Conservation (phyloP, 1,140 invertebrate species). For the Ceratina australensis region DNA sequence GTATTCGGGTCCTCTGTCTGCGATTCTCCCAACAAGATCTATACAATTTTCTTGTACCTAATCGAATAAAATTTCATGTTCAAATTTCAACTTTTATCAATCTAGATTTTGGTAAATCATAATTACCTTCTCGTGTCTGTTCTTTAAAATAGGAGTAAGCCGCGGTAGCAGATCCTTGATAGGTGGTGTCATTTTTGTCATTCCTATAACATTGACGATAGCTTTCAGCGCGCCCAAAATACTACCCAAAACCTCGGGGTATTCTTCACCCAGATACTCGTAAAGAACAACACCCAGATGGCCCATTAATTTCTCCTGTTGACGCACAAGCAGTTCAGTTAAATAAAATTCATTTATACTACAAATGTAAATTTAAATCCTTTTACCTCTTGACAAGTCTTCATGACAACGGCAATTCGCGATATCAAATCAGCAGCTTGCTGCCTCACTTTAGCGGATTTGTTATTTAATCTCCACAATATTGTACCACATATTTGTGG, state of each 20-base stretch:
- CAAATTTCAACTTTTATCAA: background rate
- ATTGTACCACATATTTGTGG: slow-evolving; percentile 99
- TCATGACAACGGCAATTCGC: slow-evolving; percentile 99
- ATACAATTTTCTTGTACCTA: slow-evolving; percentile 99
- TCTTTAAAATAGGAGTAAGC: slow-evolving; percentile 98
- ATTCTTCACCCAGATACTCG: slow-evolving; percentile 99
- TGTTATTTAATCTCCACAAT: slow-evolving; percentile 99
- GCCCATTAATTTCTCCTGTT: slow-evolving; percentile 98
- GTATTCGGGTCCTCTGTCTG: slow-evolving; percentile 99
- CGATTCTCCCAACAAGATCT: slow-evolving; percentile 98
- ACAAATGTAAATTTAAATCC: background rate
- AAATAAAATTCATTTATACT: slow-evolving; percentile 34
- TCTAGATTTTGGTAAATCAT: too few relatives aligned
- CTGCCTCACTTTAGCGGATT: slow-evolving; percentile 99
- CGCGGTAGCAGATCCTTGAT: slow-evolving; percentile 99
- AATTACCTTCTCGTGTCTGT: slow-evolving; percentile 84
- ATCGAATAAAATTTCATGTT: slow-evolving; percentile 82
- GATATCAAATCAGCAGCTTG: slow-evolving; percentile 99
- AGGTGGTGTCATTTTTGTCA: slow-evolving; percentile 99
- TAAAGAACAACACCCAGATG: slow-evolving; percentile 99
- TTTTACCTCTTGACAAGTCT: slow-evolving; percentile 96
- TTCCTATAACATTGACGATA: slow-evolving; percentile 99
- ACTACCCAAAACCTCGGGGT: slow-evolving; percentile 99
- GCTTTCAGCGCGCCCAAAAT: slow-evolving; percentile 99
- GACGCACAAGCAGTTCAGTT: slow-evolving; percentile 47